A percentile compares a stretch with the other conserved stretches of the same genome.
Conservation (phyloP, 2,113 vertebrate genomes). For the Tor tambroides region DNA sequence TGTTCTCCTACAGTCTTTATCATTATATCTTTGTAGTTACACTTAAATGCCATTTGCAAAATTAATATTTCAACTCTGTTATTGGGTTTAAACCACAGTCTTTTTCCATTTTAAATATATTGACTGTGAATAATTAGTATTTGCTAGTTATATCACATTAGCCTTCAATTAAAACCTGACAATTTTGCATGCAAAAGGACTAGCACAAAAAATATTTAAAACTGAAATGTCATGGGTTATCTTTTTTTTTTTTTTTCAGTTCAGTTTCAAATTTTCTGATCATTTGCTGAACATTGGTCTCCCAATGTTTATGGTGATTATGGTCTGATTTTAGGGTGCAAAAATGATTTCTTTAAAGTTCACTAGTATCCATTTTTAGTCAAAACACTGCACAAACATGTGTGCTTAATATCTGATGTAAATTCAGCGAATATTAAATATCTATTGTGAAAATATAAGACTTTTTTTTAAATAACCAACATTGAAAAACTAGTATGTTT, state of each 20-base stretch:
- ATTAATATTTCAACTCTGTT: background rate
- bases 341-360: background rate
- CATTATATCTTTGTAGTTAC: background rate
- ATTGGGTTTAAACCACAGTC: background rate
- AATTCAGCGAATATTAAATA: background rate
- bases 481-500: background rate
- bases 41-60: background rate
- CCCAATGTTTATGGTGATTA: background rate
- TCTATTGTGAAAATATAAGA: background rate
- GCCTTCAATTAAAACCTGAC: background rate
- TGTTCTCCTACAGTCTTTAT: background rate
- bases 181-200: background rate
- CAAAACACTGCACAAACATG: background rate
- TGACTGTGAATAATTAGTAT: background rate
- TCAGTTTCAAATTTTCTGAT: background rate
- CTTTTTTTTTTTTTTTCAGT: background rate
- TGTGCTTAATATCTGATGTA: background rate
- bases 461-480: background rate
- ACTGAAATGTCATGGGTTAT: background rate
- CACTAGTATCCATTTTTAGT: background rate
- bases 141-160: background rate
- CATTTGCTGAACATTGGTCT: background rate
- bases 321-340: background rate
- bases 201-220: background rate
- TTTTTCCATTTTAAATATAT: too few species aligned